Conservation (phyloP, 2,888 invertebrate species). For the Fragum sueziense region DNA sequence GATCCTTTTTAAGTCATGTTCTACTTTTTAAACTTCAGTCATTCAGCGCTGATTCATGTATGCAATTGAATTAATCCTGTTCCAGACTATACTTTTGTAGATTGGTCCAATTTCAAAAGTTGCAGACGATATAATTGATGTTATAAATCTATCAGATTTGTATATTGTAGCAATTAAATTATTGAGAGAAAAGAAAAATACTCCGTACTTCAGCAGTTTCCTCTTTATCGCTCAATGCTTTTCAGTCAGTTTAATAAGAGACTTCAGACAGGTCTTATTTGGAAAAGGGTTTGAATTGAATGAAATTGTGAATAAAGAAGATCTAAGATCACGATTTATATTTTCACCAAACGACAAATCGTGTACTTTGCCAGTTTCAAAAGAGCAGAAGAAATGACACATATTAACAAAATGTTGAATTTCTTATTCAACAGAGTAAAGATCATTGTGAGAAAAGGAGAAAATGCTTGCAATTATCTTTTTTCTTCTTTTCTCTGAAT, state of each 20-base stretch:
- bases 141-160: neutral
- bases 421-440: neutral
- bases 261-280: neutral
- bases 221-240: neutral
- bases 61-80: too few relatives aligned
- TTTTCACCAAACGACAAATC: neutral
- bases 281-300: neutral
- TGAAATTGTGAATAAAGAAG: neutral
- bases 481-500: neutral
- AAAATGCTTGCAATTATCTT: neutral
- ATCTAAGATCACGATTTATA: neutral
- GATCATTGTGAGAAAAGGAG: neutral
- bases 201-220: neutral
- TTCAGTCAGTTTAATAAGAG: neutral
- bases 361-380: neutral
- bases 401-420: neutral
- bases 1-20: neutral
- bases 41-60: too few relatives aligned
- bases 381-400: neutral
- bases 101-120: too few relatives aligned
- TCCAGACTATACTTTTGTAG: too few relatives aligned
- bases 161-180: neutral
- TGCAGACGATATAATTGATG: too few relatives aligned
- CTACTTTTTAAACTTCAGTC: neutral
- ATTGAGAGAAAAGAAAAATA: neutral